phyloP scores from a whole-genome alignment of 2,113 vertebrate genomes.

The Hylia prasina region DNA sequence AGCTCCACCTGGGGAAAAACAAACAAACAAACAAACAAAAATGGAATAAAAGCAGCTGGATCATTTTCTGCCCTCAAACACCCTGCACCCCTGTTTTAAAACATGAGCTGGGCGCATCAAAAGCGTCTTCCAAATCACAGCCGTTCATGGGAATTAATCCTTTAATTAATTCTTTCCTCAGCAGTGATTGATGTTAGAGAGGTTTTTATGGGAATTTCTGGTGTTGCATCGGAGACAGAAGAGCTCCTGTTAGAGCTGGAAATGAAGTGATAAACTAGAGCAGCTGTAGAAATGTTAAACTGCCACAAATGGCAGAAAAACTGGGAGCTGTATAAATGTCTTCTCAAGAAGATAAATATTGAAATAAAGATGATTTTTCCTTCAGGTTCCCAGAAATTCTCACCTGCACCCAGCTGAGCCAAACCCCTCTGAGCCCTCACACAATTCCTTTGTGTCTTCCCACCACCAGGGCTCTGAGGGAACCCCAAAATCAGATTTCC shows the following conservation, averaged over 20 bases:
- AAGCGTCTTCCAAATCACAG: neutral
- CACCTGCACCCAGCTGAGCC: neutral
- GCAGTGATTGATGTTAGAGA: neutral
- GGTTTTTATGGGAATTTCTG: neutral
- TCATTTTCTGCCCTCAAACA: neutral
- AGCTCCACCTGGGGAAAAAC: conserved; percentile 84
- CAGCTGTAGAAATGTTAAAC: neutral
- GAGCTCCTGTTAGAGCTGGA: neutral
- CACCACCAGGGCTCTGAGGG: neutral
- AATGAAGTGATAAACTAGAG: neutral
- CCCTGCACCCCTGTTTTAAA: neutral
- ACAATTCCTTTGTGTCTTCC: neutral
- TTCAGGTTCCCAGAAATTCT: neutral
- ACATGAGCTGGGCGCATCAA: neutral
- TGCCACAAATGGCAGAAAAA: neutral
- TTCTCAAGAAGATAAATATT: neutral
- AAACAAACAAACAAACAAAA: neutral
- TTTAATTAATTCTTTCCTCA: neutral
- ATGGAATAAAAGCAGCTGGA: no score
- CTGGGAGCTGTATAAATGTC: neutral
- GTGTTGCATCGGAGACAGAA: neutral
- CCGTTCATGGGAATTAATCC: neutral
- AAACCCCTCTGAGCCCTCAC: neutral
- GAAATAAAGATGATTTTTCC: accelerated
- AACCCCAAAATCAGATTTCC: neutral